Evolutionary conservation across 2,113 vertebrate genomes (phyloP), one percentile per base, ranked within the genome.

Genomic region (Lamprotornis superbus): DNA sequence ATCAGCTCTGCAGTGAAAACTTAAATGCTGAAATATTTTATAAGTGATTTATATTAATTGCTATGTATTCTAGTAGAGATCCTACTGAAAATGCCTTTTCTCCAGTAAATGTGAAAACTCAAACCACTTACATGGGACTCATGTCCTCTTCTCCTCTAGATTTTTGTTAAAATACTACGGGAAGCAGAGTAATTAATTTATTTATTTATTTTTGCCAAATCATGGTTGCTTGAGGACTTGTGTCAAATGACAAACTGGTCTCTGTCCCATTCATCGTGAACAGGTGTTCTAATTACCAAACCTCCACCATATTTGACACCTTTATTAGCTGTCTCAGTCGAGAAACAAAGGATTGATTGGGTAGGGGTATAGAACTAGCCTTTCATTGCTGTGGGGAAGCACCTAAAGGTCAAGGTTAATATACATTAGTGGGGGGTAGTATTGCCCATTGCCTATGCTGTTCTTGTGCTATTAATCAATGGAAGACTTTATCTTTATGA

Each of bases 381-480:
- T 96, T 96, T 94, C 95, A 81, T 64, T 94, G 95, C 85, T 97
- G 77, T 77, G 80, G 91, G 89, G 91, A 97, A 92, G 95, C 89
- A 94, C 89, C 86, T 94, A 89, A 92, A 94, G 95, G 94, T 95
- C 94, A 95, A 97, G 96, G 94, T 93, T 95, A 95, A 93, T 93
- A 93, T n/a, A 88, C 52, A 53, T 94, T 95, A 91, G 91, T 52
- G 63, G 84, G 86, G 89, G 87, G 81, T 78, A 79, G 94, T 61
- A 87, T n/a, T 87, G 89, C 78, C 96, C 50, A 80, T 86, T 91
- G 78, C 92, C 74, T 89, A 80, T 68, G 73, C 82, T 63, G 64
- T 23, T 93, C 85, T 94, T 68, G 82, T 46, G 47, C 75, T 90
- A 88, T 90, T 91, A 73, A 94, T 94, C 93, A 93, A 65, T 93